Percentiles rank a stretch among this genome's conserved stretches.
Conservation (phyloP, 1,140 invertebrate species). For the Bemisia tabaci region DNA sequence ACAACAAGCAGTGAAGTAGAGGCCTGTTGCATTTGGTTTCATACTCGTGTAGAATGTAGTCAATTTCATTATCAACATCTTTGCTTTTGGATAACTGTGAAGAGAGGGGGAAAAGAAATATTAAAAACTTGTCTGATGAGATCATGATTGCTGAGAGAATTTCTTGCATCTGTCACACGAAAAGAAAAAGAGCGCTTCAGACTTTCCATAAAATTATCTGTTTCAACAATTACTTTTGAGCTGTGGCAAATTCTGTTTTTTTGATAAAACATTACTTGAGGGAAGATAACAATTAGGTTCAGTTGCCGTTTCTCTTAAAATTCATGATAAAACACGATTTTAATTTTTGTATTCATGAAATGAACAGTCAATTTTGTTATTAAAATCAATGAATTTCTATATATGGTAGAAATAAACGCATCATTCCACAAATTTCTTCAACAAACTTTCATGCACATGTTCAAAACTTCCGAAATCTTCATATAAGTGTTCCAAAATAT, state of each 20-base stretch:
- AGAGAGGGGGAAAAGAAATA: conserved; percentile 17
- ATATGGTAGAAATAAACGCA: too few species aligned
- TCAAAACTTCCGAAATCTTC: too few species aligned
- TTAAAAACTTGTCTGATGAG: background rate
- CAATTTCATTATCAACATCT: conserved; percentile 96
- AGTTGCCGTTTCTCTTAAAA: too few species aligned
- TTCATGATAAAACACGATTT: too few species aligned
- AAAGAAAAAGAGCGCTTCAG: background rate
- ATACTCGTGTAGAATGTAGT: conserved; percentile 91
- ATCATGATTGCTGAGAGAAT: background rate
- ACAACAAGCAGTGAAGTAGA: conserved; percentile 84
- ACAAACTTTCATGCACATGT: too few species aligned
- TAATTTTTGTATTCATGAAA: too few species aligned
- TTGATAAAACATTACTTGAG: too few species aligned
- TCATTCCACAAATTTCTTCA: too few species aligned
- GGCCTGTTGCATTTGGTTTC: conserved; percentile 76
- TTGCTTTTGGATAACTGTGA: conserved; percentile 74
- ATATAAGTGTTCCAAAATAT: too few species aligned
- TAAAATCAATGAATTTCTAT: too few species aligned
- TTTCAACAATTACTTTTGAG: background rate
- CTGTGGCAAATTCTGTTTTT: background rate
- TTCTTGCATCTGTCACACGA: background rate
- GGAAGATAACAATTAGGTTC: too few species aligned
- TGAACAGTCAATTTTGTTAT: too few species aligned
- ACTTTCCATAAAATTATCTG: background rate